Percentiles rank a stretch among this genome's conserved stretches.
These are phyloP conservation scores for Aricia artaxerxes DNA, from an alignment of 2,888 invertebrate species.

Conservation along the genomic window DNA sequence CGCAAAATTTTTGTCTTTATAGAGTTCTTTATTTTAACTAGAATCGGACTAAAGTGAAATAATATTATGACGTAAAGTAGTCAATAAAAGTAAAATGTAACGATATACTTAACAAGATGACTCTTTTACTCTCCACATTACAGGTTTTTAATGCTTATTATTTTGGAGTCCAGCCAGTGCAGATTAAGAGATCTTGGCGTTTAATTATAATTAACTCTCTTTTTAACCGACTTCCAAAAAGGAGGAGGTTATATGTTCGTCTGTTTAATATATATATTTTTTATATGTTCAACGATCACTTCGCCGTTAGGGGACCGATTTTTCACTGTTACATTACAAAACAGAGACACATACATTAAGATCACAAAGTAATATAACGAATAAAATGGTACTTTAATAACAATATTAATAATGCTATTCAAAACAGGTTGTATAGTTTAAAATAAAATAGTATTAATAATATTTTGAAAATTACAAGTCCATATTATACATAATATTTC, in stretches of 20 bases:
- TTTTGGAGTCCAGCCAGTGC: conserved; percentile 4
- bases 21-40: neutral
- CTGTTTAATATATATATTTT: no score
- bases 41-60: neutral
- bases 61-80: neutral
- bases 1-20: neutral
- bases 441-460: neutral
- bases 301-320: no score
- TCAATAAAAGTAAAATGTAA: neutral
- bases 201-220: conserved; percentile 6
- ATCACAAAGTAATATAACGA: no score
- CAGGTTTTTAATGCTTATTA: neutral
- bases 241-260: no score
- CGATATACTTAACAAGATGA: neutral
- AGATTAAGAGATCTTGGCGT: conserved; percentile 4
- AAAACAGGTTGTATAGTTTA: neutral
- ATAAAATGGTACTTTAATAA: no score
- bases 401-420: no score
- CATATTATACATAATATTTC: neutral
- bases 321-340: conserved; percentile 31
- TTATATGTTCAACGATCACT: no score
- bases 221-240: neutral
- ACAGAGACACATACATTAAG: neutral
- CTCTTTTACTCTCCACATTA: neutral
- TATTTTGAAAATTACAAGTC: neutral